These are phyloP conservation scores for Daubentonia madagascariensis DNA, from an alignment of 2,113 vertebrate species.

Conservation along the genomic window DNA sequence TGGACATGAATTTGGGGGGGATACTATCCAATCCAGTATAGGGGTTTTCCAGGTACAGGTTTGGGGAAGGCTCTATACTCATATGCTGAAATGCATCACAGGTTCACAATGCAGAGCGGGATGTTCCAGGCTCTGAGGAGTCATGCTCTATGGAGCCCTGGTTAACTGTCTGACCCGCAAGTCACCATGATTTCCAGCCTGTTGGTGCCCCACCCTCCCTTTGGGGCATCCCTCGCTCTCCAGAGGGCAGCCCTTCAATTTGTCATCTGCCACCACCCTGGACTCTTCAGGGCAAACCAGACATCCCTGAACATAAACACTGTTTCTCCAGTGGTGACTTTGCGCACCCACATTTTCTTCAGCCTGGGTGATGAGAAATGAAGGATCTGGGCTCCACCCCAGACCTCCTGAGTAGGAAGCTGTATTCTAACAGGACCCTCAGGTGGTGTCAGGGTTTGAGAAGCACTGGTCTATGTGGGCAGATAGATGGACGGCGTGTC, in stretches of 20 bases:
- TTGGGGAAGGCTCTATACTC: not conserved
- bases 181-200: no score
- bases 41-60: not conserved
- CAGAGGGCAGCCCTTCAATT: not conserved
- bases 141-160: not conserved
- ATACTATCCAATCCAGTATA: rapidly evolving
- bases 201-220: not conserved
- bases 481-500: not conserved
- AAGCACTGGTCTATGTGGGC: rapidly evolving
- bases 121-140: not conserved
- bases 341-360: rapidly evolving
- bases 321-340: rapidly evolving
- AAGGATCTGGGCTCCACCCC: rapidly evolving
- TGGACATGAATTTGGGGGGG: no score
- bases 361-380: not conserved
- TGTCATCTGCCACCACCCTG: not conserved
- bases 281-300: not conserved
- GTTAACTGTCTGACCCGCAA: not conserved
- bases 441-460: rapidly evolving
- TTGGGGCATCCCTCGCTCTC: not conserved
- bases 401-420: no score
- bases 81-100: no score
- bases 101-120: not conserved
- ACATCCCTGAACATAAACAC: not conserved
- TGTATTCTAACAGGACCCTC: no score